Conservation (phyloP, 2,888 invertebrate species). For the Elaeidobius kamerunicus region DNA sequence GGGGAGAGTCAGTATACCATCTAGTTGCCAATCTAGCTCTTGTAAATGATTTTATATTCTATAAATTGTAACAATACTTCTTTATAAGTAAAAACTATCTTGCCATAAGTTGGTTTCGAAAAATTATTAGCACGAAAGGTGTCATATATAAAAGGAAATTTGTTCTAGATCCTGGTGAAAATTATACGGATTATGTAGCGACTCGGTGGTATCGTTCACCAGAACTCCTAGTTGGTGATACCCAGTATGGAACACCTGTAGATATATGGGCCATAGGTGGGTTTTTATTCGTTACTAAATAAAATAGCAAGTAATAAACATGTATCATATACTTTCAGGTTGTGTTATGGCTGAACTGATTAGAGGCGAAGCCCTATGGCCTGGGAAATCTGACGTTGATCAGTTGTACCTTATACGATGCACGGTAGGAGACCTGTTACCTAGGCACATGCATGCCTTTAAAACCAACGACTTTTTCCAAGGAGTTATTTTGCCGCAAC, state of each 20-base stretch:
- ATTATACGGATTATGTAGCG: constrained; percentile 99
- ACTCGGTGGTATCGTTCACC: constrained; percentile 99
- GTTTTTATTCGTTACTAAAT: neutral
- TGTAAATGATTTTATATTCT: constrained; percentile 1
- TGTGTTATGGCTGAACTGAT: constrained; percentile 87
- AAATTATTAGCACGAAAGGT: no score
- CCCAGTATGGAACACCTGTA: constrained; percentile 85
- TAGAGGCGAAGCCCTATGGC: constrained; percentile 93
- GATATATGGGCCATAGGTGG: constrained; percentile 98
- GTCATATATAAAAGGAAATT: no score
- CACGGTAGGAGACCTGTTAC: constrained; percentile 90
- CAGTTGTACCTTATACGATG: constrained; percentile 94
- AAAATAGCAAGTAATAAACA: neutral
- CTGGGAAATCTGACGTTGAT: constrained; percentile 98
- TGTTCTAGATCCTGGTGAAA: constrained; percentile 86
- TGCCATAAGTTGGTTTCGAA: no score
- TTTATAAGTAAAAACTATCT: no score
- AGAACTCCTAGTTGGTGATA: constrained; percentile 95
- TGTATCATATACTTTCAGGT: constrained; percentile 50
- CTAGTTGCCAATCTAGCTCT: no score
- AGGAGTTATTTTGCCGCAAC: constrained; percentile 90
- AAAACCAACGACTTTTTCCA: constrained; percentile 89
- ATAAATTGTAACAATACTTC: constrained; percentile 2
- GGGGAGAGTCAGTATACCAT: no score
- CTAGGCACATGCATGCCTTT: constrained; percentile 94